phyloP scores from a whole-genome alignment of 2,113 vertebrate species.

The Solea solea region DNA sequence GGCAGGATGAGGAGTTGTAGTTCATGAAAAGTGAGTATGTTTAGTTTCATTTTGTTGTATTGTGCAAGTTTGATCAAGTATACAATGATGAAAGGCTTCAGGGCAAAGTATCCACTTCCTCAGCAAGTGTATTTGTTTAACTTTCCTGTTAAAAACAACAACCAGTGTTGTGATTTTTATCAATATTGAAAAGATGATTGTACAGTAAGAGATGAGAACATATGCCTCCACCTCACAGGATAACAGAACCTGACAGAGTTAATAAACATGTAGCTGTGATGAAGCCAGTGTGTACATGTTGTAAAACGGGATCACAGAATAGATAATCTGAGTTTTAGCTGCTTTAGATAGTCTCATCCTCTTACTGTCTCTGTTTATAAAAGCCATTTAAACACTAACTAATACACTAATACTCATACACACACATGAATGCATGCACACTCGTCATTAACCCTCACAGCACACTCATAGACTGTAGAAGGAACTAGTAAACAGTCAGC shows the following conservation, averaged over 20 bases:
- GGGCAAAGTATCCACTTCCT: too few relatives aligned
- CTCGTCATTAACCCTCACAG: slow-evolving; percentile 44
- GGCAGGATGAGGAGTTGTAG: too few relatives aligned
- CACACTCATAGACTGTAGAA: slow-evolving; percentile 29
- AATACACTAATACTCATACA: not conserved
- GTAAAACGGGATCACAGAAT: slow-evolving; percentile 47
- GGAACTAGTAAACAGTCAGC: slow-evolving; percentile 40
- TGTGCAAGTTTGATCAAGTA: too few relatives aligned
- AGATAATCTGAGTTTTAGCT: slow-evolving; percentile 57
- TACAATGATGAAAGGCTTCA: too few relatives aligned
- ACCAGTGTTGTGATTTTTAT: too few relatives aligned
- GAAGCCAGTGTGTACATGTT: slow-evolving; percentile 33
- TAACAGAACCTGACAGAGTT: not conserved
- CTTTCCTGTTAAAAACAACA: too few relatives aligned
- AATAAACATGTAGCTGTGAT: slow-evolving; percentile 29
- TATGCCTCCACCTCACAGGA: not conserved
- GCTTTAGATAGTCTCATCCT: slow-evolving; percentile 49
- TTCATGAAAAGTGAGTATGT: too few relatives aligned
- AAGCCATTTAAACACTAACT: slow-evolving; percentile 4
- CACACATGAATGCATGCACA: not conserved
- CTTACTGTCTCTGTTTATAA: slow-evolving; percentile 24
- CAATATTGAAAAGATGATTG: too few relatives aligned
- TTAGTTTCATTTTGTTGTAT: too few relatives aligned
- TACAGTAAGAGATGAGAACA: too few relatives aligned
- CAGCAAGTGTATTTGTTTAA: too few relatives aligned